phyloP scores from a whole-genome alignment of 2,113 vertebrate genomes.

The Elephantulus edwardii region DNA sequence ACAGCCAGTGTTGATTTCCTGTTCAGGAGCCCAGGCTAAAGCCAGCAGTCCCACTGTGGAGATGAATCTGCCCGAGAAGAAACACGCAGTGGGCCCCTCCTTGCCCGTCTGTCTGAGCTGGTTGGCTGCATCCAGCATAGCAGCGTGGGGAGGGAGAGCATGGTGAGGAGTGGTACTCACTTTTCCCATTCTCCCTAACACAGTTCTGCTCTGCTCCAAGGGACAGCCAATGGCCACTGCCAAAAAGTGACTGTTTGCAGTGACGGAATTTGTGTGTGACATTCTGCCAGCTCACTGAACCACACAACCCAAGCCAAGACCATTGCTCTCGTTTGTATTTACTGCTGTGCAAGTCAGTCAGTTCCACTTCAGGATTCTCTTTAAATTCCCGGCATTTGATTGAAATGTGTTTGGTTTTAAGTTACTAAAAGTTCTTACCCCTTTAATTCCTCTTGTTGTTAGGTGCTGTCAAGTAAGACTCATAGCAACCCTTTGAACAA shows the following conservation, averaged over 20 bases:
- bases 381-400: constrained; percentile 73
- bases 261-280: constrained; percentile 53
- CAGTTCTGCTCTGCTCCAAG: neutral
- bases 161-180: constrained; percentile 51
- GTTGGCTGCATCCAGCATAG: neutral
- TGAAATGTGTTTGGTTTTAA: constrained; percentile 68
- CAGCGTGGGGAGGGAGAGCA: neutral
- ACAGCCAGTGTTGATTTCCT: constrained; percentile 62
- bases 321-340: constrained; percentile 64
- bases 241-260: constrained; percentile 42
- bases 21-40: constrained; percentile 11
- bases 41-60: constrained; percentile 35
- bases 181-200: neutral
- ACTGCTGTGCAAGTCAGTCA: constrained; percentile 3
- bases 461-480: too few species aligned
- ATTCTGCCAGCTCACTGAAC: constrained; percentile 49
- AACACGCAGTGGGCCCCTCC: neutral
- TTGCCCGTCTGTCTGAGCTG: neutral
- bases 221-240: constrained; percentile 20
- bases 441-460: constrained; percentile 24
- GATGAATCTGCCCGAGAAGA: neutral
- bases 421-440: constrained; percentile 49
- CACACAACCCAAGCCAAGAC: constrained; percentile 43
- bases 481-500: too few species aligned
- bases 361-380: constrained; percentile 62